These are phyloP conservation scores for Drosophila gaucha DNA, from an alignment of 2,888 invertebrate species.

Conservation along the genomic window DNA sequence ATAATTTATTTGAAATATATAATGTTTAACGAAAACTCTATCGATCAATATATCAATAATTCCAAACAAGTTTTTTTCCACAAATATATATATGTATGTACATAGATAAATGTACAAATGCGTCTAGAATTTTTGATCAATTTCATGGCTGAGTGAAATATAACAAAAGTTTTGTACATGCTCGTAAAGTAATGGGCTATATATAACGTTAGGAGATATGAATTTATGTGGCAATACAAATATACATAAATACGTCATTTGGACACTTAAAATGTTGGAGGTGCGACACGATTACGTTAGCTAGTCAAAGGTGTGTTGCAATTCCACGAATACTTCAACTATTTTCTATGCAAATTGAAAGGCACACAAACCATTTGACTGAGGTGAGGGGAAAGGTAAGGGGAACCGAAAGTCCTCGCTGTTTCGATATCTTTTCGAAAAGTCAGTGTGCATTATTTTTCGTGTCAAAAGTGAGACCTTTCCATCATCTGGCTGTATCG, in stretches of 20 bases:
- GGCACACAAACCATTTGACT: constrained; percentile 17
- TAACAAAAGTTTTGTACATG: constrained; percentile 25
- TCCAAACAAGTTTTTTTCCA: constrained; percentile 47
- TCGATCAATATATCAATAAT: constrained; percentile 33
- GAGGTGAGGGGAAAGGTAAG: too few species aligned
- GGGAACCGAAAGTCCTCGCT: constrained; percentile 25
- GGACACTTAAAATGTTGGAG: constrained; percentile 33
- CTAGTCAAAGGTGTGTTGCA: constrained; percentile 57
- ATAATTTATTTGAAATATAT: not conserved
- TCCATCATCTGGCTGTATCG: constrained; percentile 45
- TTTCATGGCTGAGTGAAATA: constrained; percentile 38
- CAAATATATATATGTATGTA: not conserved
- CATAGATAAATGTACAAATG: not conserved
- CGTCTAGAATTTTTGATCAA: constrained; percentile 57
- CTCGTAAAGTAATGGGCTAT: constrained; percentile 31
- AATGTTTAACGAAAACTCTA: not conserved
- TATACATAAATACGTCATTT: constrained; percentile 10
- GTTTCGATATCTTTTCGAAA: constrained; percentile 2
- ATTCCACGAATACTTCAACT: constrained; percentile 56
- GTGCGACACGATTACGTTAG: constrained; percentile 58
- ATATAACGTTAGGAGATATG: constrained; percentile 37
- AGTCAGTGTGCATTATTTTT: not conserved
- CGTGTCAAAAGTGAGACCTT: constrained; percentile 19
- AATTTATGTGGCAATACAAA: constrained; percentile 23
- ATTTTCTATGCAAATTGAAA: constrained; percentile 48